Base-by-base conservation (phyloP, 2,888 invertebrate genomes). In the Gymnocheta viridis region DNA sequence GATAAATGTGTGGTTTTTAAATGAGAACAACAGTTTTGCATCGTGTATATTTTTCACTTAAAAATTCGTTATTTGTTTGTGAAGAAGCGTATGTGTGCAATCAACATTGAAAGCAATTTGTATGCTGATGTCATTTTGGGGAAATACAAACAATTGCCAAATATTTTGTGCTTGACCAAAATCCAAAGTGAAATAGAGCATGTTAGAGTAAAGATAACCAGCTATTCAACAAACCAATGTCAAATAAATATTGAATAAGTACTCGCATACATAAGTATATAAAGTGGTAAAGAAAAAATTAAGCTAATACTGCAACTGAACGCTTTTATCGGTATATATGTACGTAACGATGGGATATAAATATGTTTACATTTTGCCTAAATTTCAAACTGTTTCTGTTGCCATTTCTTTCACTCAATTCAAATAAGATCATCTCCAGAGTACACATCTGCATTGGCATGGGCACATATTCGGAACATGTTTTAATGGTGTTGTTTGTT, bases 131-230 rank as follows among this genome's bases (percentile, higher is more conserved):
- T 72, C 84, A 77, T 77, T 81, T 73, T 81, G 81, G 38, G 72
- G 77, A 69, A 69, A 62, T 27, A 77, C 60, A 77, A 81, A 77
- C 80, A 84, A 84, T 84, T 84, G 80, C 44, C 80, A 83, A 80
- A 76, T 83, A 83, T 83, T 67, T 83, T 80, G 56, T 67, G 80
- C 83, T 80, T 77, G 83, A 80, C 76, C 80, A 83, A 72, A 83
- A 83, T 72, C 54, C 58, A 73, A 69, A 72, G 76, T 67, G 76
- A 80, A 81, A 81, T 73, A 72, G 72, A 81, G 84, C 72, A 77
- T 72, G 67, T 38, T 67, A 44, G 60, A 77, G 51, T 54, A 72
- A 80, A 83, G 72, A 80, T 83, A 83, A 62, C 44, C 51, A 80
- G 58, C 54, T 60, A 80, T 49, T 69, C 74, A 80, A 51, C 58